Percentiles rank a stretch among this genome's conserved stretches.
Conservation (phyloP, 1,140 invertebrate species). For the Drosophila pallidifrons region DNA sequence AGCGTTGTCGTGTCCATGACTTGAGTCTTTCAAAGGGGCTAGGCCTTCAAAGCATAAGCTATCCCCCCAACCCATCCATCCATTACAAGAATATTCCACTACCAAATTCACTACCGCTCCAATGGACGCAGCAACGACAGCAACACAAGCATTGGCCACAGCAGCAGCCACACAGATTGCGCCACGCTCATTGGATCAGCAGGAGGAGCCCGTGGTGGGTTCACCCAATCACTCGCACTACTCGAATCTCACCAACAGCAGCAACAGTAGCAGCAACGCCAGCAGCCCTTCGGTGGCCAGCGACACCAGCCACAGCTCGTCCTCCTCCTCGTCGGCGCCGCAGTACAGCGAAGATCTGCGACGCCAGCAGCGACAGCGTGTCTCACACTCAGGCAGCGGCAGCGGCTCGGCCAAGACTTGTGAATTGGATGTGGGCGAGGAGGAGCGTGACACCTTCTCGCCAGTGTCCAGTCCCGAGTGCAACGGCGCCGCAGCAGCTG, state of each 20-base stretch:
- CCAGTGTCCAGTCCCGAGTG: constrained; percentile 69
- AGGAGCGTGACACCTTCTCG: constrained; percentile 79
- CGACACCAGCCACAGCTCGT: constrained; percentile 36
- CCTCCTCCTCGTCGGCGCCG: constrained; percentile 70
- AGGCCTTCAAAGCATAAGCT: background rate
- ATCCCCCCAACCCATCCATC: background rate
- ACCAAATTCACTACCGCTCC: constrained; percentile 2
- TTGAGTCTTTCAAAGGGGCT: constrained; percentile 33
- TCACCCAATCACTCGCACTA: constrained; percentile 75
- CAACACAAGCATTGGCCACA: constrained; percentile 27
- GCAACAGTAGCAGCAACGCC: constrained; percentile 33
- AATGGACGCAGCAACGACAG: constrained; percentile 66
- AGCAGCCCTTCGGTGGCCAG: constrained; percentile 35
- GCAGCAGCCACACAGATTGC: constrained; percentile 24
- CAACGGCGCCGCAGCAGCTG: constrained; percentile 40
- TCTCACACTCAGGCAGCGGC: constrained; percentile 56
- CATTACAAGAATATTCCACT: background rate
- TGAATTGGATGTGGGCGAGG: constrained; percentile 76
- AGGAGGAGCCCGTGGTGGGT: constrained; percentile 55
- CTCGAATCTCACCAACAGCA: constrained; percentile 77
- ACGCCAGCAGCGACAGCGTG: constrained; percentile 41
- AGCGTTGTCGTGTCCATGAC: constrained; percentile 67
- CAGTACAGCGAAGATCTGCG: constrained; percentile 80
- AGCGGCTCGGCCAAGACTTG: constrained; percentile 73
- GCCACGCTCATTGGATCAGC: constrained; percentile 72